Percentiles rank a stretch among this genome's conserved stretches.
Evolutionary conservation across 2,797 vertebrate genomes (phyloP).

Genomic region (Lagorchestes hirsutus): DNA sequence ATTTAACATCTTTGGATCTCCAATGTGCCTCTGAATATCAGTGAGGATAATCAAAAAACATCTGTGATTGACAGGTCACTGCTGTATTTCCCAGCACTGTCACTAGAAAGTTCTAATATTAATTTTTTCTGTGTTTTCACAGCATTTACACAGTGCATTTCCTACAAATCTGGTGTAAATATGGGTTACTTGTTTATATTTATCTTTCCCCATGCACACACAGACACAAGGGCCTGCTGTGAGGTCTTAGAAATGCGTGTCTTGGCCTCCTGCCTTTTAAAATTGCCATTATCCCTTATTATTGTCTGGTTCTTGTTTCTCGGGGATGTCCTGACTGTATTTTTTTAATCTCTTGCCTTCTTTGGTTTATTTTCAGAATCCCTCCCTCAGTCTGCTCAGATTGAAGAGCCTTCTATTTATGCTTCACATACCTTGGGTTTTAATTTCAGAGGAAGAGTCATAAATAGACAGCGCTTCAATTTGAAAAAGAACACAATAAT

Average conservation of each 20-base stretch:
- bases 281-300: constrained; percentile 30
- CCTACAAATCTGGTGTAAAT: neutral
- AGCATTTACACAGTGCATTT: neutral
- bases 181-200: neutral
- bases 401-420: constrained; percentile 7
- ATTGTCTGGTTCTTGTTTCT: constrained; percentile 30
- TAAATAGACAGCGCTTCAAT: constrained; percentile 62
- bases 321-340: constrained; percentile 37
- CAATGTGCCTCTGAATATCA: neutral
- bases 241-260: neutral
- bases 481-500: constrained; percentile 63
- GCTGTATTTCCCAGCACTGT: neutral
- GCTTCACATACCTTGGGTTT: constrained; percentile 47
- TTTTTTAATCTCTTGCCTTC: constrained; percentile 18
- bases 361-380: constrained; percentile 48
- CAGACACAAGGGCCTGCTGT: neutral
- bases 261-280: constrained; percentile 1
- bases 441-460: constrained; percentile 63
- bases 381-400: constrained; percentile 43
- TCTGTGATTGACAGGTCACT: neutral
- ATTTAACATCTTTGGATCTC: neutral
- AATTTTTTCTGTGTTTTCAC: neutral
- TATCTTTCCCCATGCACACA: neutral
- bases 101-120: neutral
- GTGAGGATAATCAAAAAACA: neutral